Base-by-base conservation (phyloP, 2,888 invertebrate genomes). In the Drosophila demipolita region DNA sequence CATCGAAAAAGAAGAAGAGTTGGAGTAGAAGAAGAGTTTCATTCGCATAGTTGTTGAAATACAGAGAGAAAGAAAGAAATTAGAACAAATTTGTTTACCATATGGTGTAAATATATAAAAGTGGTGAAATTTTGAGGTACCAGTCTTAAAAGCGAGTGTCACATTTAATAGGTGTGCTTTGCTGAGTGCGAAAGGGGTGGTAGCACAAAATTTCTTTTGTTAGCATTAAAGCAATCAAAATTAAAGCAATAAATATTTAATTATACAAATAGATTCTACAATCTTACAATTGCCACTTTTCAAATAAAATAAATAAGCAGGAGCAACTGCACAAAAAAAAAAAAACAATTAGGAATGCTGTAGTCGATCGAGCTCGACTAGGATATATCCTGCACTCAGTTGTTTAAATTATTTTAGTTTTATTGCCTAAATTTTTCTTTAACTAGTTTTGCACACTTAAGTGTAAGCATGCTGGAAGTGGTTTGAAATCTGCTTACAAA, bases 61-160 rank as follows among this genome's bases (percentile, higher is more conserved):
- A 45, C 45, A 80, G 83, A 74, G 80, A 80, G 76, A 76, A 63
- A 84, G 75, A 73, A 23, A 45, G 45, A 45, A 45, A 84, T 87
- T 83, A 70, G 69, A 83, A 73, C 80, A 75, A 63, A 57, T 45
- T 45, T 23, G 65, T 71, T 78, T 71, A 81, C 84, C 82, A 74
- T 63, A 68, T 71, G 58, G 55, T 78, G 50, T 35, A 20, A 60
- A 63, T 23, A 45, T 45, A 45, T 23, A 45, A 40, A 40, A 45
- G 23, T 45, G 45, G 45, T 45, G 45, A 45, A 23, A 23, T 45
- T 45, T 4, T 15, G 15, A 20, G 7, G 15, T 45, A 1, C 15
- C 45, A 15, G 15, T 45, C 15, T 23, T 8, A 45, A 8, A 15
- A 45, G 45, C 45, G 4, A 23, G 8, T 3, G 15, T 23, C 12